phyloP scores from a whole-genome alignment of 1,140 invertebrate genomes.

The Portunus trituberculatus region DNA sequence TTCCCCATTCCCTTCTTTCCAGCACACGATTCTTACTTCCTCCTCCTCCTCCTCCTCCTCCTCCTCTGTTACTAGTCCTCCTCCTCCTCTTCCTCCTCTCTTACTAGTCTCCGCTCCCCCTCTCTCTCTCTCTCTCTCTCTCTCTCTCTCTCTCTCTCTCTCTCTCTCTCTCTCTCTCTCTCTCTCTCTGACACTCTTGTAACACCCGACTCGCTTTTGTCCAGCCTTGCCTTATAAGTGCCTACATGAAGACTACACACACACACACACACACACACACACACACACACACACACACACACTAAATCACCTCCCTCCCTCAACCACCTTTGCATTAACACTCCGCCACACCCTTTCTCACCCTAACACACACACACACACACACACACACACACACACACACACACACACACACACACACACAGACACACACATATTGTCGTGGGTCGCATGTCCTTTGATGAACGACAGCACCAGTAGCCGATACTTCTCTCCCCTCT shows the following conservation, averaged over 20 bases:
- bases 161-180: not conserved
- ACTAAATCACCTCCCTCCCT: not conserved
- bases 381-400: constrained; percentile 31
- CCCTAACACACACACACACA: constrained; percentile 6
- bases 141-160: not conserved
- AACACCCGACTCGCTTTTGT: not conserved
- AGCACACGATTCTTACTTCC: not conserved
- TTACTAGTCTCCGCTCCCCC: not conserved
- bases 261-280: constrained; percentile 20
- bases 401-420: constrained; percentile 20
- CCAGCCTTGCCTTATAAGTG: not conserved
- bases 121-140: not conserved
- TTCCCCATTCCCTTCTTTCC: not conserved
- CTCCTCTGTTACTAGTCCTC: no score
- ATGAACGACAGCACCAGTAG: not conserved
- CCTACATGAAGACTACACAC: not conserved
- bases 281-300: not conserved
- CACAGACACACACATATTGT: not conserved
- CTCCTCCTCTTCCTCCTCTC: no score
- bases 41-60: not conserved
- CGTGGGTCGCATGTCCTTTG: not conserved
- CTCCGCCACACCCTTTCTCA: not conserved
- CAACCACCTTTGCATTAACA: constrained; percentile 4
- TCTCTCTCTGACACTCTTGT: not conserved
- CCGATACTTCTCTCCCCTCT: not conserved